A percentile compares a stretch with the other conserved stretches of the same genome.
Conservation (phyloP, 37 sponge, comb jelly and placozoan genomes). For the Aplysina aerophoba region DNA sequence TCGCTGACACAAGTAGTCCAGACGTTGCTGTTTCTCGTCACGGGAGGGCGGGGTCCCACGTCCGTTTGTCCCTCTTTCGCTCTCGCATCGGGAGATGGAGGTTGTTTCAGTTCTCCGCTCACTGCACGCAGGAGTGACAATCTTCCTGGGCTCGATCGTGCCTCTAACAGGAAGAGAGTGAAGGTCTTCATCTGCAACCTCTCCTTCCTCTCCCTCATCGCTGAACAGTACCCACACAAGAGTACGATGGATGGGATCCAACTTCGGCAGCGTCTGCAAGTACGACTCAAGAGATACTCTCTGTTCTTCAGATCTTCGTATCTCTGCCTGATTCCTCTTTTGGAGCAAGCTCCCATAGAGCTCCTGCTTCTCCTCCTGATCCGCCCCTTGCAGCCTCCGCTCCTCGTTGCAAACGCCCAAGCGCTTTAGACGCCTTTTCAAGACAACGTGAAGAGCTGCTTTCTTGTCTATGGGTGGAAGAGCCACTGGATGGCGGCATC, state of each 20-base stretch:
- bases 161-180: constrained; percentile 35
- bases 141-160: constrained; percentile 22
- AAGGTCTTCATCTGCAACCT: neutral
- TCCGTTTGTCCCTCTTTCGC: constrained; percentile 69
- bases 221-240: constrained; percentile 54
- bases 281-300: constrained; percentile 27
- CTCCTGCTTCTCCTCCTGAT: neutral
- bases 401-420: neutral
- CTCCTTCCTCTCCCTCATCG: constrained; percentile 5
- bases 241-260: constrained; percentile 57
- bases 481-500: neutral
- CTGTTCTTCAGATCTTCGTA: neutral
- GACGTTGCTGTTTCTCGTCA: constrained; percentile 31
- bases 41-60: constrained; percentile 60
- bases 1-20: constrained; percentile 47
- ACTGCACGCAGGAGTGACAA: neutral
- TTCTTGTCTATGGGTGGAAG: constrained; percentile 20
- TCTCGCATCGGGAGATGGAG: constrained; percentile 66
- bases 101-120: constrained; percentile 15
- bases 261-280: constrained; percentile 45
- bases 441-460: neutral
- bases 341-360: neutral
- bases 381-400: neutral
- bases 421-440: neutral
- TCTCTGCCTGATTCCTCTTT: neutral